Conservation (phyloP, 2,113 vertebrate genomes). For the Salvelinus sp. region DNA sequence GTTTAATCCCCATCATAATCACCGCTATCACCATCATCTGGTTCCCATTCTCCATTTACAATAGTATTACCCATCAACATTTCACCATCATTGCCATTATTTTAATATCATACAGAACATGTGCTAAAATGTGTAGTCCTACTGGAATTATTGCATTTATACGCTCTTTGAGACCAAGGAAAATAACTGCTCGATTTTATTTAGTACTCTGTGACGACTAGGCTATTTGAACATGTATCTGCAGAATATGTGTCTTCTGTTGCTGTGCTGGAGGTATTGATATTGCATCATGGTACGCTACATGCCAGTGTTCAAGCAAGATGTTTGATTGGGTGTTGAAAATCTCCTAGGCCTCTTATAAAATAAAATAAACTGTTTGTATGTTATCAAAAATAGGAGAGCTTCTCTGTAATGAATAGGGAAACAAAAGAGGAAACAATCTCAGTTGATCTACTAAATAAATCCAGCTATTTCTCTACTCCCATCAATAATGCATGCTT, state of each 20-base stretch:
- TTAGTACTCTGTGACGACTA: conserved; percentile 64
- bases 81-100: conserved; percentile 43
- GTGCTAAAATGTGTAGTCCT: conserved; percentile 74
- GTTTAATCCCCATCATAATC: conserved; percentile 37
- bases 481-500: neutral
- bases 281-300: conserved; percentile 21
- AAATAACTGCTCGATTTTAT: conserved; percentile 58
- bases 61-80: conserved; percentile 3
- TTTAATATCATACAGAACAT: conserved; percentile 56
- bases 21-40: conserved; percentile 41
- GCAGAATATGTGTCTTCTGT: conserved; percentile 45
- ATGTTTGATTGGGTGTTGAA: conserved; percentile 25
- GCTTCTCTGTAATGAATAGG: neutral
- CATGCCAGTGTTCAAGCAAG: conserved; percentile 29
- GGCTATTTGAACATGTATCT: conserved; percentile 47
- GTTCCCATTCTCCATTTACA: neutral
- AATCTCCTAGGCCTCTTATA: neutral
- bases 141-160: conserved; percentile 84
- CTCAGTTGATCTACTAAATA: neutral
- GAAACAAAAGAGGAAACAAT: neutral
- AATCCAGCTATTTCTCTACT: neutral
- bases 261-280: conserved; percentile 40
- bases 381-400: neutral
- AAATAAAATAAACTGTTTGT: too few species aligned
- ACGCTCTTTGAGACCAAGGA: conserved; percentile 77